Percentiles rank a stretch among this genome's conserved stretches.
These are phyloP conservation scores for Dufourea novaeangliae DNA, from an alignment of 1,140 invertebrate genomes.

Conservation along the genomic window DNA sequence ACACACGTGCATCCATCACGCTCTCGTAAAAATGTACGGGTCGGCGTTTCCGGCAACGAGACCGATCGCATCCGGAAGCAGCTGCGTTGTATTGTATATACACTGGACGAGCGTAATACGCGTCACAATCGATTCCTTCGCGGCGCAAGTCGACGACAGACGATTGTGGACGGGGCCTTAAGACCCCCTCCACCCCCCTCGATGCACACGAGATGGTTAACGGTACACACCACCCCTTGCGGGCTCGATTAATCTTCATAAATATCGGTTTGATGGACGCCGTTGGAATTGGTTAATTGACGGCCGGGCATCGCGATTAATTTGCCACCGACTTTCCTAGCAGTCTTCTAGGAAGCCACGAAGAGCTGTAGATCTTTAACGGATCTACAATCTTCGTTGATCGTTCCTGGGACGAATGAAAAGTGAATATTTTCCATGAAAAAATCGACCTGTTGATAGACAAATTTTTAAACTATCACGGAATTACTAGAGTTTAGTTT, in stretches of 20 bases:
- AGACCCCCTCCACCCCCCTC: background rate
- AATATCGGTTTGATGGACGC: constrained; percentile 19
- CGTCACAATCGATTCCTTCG: constrained; percentile 37
- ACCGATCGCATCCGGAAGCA: constrained; percentile 64
- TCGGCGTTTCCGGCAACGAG: constrained; percentile 57
- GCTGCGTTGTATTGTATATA: constrained; percentile 49
- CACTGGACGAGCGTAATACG: constrained; percentile 35
- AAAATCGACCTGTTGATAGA: too few species aligned
- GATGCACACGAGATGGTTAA: background rate
- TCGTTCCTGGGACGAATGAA: too few species aligned
- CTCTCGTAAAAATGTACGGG: constrained; percentile 60
- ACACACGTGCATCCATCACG: constrained; percentile 37
- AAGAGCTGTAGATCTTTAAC: background rate
- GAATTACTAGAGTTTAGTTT: too few species aligned
- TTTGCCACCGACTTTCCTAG: background rate
- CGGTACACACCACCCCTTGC: constrained; percentile 18
- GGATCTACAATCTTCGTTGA: too few species aligned
- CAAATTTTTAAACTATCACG: too few species aligned
- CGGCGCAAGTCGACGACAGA: background rate
- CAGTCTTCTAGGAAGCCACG: background rate
- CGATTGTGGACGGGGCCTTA: constrained; percentile 19
- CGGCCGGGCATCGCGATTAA: background rate
- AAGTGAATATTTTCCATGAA: too few species aligned
- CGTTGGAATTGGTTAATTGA: constrained; percentile 36
- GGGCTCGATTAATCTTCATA: constrained; percentile 30